These are phyloP conservation scores for Heliconius himera DNA, from an alignment of 1,140 invertebrate species.

Conservation along the genomic window DNA sequence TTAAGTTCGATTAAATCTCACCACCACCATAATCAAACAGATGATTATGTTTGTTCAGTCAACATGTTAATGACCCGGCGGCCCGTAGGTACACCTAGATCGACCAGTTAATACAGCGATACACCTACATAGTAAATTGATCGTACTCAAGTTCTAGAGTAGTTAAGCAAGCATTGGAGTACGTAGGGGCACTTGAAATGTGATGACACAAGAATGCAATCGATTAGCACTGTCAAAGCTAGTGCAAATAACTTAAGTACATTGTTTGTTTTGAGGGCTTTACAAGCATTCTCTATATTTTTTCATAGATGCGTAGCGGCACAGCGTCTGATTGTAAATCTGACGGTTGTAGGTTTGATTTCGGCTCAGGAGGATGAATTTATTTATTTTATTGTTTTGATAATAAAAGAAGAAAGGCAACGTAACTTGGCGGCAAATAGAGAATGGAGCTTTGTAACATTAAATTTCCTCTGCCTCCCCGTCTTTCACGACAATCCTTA, in stretches of 20 bases:
- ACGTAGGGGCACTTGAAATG: neutral
- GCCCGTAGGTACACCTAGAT: neutral
- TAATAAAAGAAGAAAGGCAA: too few species aligned
- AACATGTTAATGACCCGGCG: constrained; percentile 42
- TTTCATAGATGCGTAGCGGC: too few species aligned
- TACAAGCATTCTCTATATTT: too few species aligned
- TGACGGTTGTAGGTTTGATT: too few species aligned
- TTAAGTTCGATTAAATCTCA: constrained; percentile 20
- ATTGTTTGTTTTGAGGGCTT: too few species aligned
- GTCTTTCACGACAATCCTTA: neutral
- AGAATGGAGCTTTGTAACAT: too few species aligned
- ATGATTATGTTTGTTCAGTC: constrained; percentile 39
- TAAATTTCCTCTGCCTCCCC: too few species aligned
- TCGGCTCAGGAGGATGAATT: too few species aligned
- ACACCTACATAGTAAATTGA: constrained; percentile 9
- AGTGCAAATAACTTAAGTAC: neutral
- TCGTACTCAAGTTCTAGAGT: constrained; percentile 5
- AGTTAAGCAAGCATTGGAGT: neutral
- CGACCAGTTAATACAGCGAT: neutral
- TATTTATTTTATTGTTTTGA: too few species aligned
- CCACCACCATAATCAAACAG: constrained; percentile 10
- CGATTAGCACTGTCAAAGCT: neutral
- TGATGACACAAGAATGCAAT: constrained; percentile 11
- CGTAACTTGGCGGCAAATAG: too few species aligned
- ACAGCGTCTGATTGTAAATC: too few species aligned